Base-by-base conservation (phyloP, 2,113 vertebrate genomes). In the Cisticola juncidis region DNA sequence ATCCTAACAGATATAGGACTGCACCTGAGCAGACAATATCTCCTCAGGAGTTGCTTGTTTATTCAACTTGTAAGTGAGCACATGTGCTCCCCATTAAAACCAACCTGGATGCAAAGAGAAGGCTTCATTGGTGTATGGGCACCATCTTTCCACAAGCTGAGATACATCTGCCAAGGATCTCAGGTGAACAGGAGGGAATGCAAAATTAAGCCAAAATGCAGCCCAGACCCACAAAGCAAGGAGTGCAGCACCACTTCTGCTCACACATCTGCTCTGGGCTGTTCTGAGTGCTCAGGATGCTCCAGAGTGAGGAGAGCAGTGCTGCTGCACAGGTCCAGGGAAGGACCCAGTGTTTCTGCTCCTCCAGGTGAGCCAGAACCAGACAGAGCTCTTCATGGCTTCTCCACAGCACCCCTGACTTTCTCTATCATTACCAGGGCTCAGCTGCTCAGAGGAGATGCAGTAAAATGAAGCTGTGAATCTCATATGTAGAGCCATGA, bases 251-350 rank as follows among this genome's bases (percentile, higher is more conserved):
- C 23, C 8, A 3, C 23, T 56, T 25, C 25, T 65, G 65, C 61
- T 26, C n/a, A 62, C 25, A 8, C 7, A 71, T 25, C 81, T 40
- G 8, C 31, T 25, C 45, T 12, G 47, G 23, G 47, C 80, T 70
- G 20, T 6, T 36, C 23, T 5, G 2, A 50, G 69, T 0, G 42
- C 19, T 47, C 15, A 22, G 50, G 56, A 42, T 0, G 65, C n/a
- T 73, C 26, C 14, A 1, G 42, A 44, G 31, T 0, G 0, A 44
- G 25, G 9, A 70, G 50, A 82, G 79, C 70, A 25, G n/a, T 2
- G 25, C 45, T 20, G 40, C 50, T 61, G 36, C 17, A 12, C 1
- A 0, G 5, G 50, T 31, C 14, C 1, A 9, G 40, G 50, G 17
- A 50, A 60, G 40, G 26, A 68, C 24, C 15, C 54, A 21, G 36